Evolutionary conservation across 2,888 invertebrate genomes (phyloP).

Genomic region (Himalopsyche tibetana): DNA sequence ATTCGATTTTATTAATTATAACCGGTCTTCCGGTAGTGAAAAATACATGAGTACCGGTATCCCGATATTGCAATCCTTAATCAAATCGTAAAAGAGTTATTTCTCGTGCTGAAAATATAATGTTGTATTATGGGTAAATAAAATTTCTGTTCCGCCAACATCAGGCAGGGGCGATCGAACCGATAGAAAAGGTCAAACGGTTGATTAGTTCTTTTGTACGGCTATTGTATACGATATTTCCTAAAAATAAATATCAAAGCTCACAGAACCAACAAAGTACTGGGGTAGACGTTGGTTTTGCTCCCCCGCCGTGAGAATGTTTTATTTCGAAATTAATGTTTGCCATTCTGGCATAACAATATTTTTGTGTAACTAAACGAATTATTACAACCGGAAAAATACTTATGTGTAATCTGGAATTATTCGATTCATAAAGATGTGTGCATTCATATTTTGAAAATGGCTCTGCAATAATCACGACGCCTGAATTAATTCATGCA

Average conservation of each 20-base stretch:
- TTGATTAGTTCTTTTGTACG: slow-evolving; percentile 26
- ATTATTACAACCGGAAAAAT: too few relatives aligned
- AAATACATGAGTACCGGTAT: too few relatives aligned
- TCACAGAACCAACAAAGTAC: neutral
- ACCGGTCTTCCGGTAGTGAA: too few relatives aligned
- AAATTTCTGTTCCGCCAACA: slow-evolving; percentile 19
- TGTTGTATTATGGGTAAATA: slow-evolving; percentile 20
- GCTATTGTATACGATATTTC: neutral
- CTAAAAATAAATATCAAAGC: slow-evolving; percentile 3
- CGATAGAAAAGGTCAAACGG: slow-evolving; percentile 12
- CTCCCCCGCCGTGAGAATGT: neutral
- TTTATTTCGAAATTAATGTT: slow-evolving; percentile 1
- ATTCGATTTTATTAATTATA: too few relatives aligned
- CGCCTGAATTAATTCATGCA: too few relatives aligned
- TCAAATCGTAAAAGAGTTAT: slow-evolving; percentile 20
- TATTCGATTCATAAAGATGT: too few relatives aligned
- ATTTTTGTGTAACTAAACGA: neutral
- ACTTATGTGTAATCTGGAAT: too few relatives aligned
- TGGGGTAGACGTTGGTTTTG: neutral
- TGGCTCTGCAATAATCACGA: too few relatives aligned
- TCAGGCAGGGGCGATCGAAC: slow-evolving; percentile 7
- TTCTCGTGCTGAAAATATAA: slow-evolving; percentile 5
- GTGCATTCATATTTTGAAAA: too few relatives aligned
- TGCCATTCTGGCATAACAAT: neutral
- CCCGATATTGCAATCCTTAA: neutral